Evolutionary conservation across 2,888 invertebrate species (phyloP).

Genomic region (Ormyrus rosae): DNA sequence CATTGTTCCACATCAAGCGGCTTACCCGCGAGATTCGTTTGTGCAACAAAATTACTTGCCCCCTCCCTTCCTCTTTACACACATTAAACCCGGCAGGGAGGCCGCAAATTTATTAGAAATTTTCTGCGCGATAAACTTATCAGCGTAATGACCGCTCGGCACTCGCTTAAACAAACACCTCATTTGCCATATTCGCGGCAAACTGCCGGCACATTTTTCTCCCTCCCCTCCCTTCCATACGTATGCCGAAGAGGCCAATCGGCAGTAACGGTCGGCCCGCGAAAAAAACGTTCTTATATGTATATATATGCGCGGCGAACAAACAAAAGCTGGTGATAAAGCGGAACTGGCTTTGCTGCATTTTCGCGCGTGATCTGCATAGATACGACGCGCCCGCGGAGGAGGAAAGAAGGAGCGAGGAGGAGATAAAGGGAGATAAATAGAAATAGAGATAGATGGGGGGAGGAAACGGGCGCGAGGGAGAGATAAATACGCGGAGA

Average conservation of each 20-base stretch:
- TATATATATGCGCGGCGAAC: neutral
- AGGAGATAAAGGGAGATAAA: constrained; percentile 28
- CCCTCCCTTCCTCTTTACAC: too few species aligned
- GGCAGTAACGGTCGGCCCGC: too few species aligned
- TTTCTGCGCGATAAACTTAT: constrained; percentile 29
- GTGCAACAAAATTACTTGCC: neutral
- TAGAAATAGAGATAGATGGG: constrained; percentile 39
- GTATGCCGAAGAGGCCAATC: constrained; percentile 17
- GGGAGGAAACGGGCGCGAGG: neutral
- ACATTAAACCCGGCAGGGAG: neutral
- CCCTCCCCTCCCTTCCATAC: neutral
- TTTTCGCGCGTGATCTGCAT: constrained; percentile 42
- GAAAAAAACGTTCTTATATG: too few species aligned
- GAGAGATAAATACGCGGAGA: constrained; percentile 4
- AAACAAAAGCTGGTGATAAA: constrained; percentile 38
- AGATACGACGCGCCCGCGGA: constrained; percentile 27
- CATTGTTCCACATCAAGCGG: neutral
- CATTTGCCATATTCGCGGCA: constrained; percentile 23
- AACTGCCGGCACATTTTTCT: constrained; percentile 27
- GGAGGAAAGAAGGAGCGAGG: neutral
- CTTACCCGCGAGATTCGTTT: neutral
- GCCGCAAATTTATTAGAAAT: constrained; percentile 14
- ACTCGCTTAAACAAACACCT: constrained; percentile 23
- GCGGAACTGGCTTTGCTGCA: constrained; percentile 14
- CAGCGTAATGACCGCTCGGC: neutral